Percentiles rank a stretch among this genome's conserved stretches.
These are phyloP conservation scores for Numenius arquata DNA, from an alignment of 2,113 vertebrate species.

Conservation along the genomic window DNA sequence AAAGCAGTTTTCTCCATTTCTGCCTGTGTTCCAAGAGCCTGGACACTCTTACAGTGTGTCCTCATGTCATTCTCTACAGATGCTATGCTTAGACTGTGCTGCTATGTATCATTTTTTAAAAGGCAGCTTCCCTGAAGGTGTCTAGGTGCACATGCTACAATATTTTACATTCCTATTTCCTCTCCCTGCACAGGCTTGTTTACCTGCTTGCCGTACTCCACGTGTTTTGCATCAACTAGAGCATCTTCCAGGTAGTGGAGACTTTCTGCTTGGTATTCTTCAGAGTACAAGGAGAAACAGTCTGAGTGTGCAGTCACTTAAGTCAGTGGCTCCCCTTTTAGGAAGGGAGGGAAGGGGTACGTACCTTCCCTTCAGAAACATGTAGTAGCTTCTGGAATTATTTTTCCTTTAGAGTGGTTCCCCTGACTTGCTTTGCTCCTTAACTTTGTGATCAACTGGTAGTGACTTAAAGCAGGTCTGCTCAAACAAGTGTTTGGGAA, in stretches of 20 bases:
- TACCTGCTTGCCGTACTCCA: not conserved
- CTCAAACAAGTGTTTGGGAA: not conserved
- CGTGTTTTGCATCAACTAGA: not conserved
- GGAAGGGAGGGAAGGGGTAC: rapidly evolving
- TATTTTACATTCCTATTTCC: not conserved
- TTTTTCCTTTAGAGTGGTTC: not conserved
- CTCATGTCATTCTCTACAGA: rapidly evolving
- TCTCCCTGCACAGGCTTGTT: not conserved
- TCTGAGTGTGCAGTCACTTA: not conserved
- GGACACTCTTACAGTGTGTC: rapidly evolving
- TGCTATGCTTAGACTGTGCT: rapidly evolving
- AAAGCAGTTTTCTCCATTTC: not conserved
- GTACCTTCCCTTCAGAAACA: not conserved
- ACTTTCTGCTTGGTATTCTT: not conserved
- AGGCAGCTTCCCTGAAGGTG: not conserved
- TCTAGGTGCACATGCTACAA: rapidly evolving
- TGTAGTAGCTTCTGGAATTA: too few species aligned
- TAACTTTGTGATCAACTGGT: not conserved
- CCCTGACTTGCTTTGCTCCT: not conserved
- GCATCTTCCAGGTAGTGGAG: not conserved
- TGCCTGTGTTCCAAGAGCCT: not conserved
- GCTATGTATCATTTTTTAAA: rapidly evolving
- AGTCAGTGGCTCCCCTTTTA: not conserved
- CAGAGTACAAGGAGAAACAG: not conserved
- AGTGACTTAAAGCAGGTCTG: not conserved